Evolutionary conservation across 2,888 invertebrate species (phyloP).

Genomic region (Agrochola circellaris): DNA sequence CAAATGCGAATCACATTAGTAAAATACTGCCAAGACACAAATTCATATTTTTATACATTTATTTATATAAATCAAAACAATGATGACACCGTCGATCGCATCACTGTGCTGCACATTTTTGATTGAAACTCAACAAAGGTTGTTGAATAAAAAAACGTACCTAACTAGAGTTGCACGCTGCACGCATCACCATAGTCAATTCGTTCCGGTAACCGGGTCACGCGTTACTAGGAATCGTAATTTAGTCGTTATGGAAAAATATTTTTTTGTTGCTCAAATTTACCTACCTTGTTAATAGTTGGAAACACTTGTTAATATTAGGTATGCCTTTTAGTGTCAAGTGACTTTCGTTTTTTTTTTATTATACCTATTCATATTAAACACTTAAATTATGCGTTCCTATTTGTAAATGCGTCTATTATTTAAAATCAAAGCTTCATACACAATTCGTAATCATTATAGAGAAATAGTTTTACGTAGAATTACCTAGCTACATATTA

Average conservation of each 20-base stretch:
- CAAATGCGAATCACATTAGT: neutral
- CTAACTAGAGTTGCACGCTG: conserved; percentile 53
- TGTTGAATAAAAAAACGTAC: conserved; percentile 1
- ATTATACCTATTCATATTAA: too few relatives aligned
- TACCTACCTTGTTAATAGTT: neutral
- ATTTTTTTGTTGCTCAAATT: neutral
- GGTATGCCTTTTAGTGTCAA: neutral
- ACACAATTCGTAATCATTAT: conserved; percentile 6
- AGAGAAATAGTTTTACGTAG: conserved; percentile 62
- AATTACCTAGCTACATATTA: conserved; percentile 66
- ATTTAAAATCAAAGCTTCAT: conserved; percentile 1
- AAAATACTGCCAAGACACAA: neutral
- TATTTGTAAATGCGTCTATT: neutral
- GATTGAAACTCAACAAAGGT: neutral
- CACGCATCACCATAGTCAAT: conserved; percentile 55
- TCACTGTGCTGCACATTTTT: too few relatives aligned
- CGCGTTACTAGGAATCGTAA: conserved; percentile 56
- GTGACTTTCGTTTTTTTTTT: neutral
- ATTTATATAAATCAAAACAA: neutral
- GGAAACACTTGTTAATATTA: neutral
- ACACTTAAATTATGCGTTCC: neutral
- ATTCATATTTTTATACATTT: neutral
- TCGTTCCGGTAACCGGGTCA: conserved; percentile 66
- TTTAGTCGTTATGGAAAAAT: conserved; percentile 21
- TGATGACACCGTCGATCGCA: neutral